Conservation (phyloP, 2,797 vertebrate species). For the Spinus pinus region DNA sequence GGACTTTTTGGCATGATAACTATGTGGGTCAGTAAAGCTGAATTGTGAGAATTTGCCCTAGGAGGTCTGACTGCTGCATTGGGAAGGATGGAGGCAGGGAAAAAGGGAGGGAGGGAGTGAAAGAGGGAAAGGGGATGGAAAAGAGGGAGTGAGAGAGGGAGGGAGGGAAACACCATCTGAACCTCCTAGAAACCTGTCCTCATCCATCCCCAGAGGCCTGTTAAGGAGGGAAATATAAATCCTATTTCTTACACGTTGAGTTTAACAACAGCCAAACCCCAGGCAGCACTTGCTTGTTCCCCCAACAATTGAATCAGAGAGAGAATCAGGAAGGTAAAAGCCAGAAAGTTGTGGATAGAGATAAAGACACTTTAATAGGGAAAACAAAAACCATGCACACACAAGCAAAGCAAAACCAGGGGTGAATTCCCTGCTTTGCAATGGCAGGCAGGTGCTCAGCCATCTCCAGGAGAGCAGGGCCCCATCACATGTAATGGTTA, state of each 20-base stretch:
- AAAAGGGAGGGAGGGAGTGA: background rate
- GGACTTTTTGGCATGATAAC: background rate
- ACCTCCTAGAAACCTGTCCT: background rate
- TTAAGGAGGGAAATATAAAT: background rate
- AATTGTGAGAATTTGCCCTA: background rate
- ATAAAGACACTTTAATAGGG: background rate
- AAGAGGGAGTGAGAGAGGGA: too few species aligned
- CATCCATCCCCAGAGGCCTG: background rate
- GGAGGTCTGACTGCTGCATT: background rate
- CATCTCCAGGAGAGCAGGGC: background rate
- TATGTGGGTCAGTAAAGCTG: background rate
- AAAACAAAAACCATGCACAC: background rate
- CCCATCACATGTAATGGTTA: background rate
- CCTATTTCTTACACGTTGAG: fast-evolving
- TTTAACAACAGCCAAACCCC: background rate
- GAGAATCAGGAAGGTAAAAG: background rate
- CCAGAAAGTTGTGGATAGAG: background rate
- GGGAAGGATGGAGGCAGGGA: background rate
- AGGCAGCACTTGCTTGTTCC: fast-evolving
- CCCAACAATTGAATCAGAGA: background rate
- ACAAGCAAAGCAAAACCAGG: background rate
- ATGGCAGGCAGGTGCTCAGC: background rate
- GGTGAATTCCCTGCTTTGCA: background rate
- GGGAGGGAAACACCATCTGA: background rate
- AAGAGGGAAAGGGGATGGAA: background rate